Conservation (phyloP, 2,797 vertebrate genomes). For the Diceros bicornis region DNA sequence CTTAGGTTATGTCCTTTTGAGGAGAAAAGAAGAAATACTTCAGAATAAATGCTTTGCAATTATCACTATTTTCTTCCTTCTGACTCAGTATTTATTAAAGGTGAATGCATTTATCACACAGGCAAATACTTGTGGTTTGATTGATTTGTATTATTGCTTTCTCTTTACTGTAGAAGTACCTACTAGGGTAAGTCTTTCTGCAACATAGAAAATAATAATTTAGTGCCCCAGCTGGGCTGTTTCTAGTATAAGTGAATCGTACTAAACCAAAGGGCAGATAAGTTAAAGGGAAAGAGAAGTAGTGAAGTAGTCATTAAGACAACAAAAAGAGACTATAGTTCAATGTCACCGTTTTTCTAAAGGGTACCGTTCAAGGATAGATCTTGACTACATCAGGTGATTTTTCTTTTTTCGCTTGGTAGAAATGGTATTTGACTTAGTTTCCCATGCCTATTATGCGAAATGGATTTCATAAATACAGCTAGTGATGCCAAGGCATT, state of each 20-base stretch:
- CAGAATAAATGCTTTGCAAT: slow-evolving; percentile 58
- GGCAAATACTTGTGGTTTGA: slow-evolving; percentile 50
- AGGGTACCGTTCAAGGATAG: background rate
- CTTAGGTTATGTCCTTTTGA: slow-evolving; percentile 44
- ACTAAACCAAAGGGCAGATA: background rate
- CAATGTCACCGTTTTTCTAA: background rate
- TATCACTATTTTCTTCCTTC: slow-evolving; percentile 39
- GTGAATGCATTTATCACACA: slow-evolving; percentile 26
- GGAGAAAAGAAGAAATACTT: slow-evolving; percentile 61
- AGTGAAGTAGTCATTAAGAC: background rate
- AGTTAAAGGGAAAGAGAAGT: background rate
- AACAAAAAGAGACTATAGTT: background rate
- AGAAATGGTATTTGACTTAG: slow-evolving; percentile 9
- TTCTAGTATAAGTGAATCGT: slow-evolving; percentile 58
- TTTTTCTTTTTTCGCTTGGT: slow-evolving; percentile 37
- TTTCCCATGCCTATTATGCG: background rate
- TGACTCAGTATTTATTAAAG: slow-evolving; percentile 58
- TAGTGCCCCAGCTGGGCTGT: background rate
- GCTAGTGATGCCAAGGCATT: background rate
- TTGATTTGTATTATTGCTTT: slow-evolving; percentile 51
- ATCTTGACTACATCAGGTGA: background rate
- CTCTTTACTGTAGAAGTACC: slow-evolving; percentile 52
- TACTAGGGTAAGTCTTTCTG: slow-evolving; percentile 44
- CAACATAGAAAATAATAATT: slow-evolving; percentile 55
- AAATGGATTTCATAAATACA: slow-evolving; percentile 32